Conservation (phyloP, 2,888 invertebrate genomes). For the Mimachlamys varia region DNA sequence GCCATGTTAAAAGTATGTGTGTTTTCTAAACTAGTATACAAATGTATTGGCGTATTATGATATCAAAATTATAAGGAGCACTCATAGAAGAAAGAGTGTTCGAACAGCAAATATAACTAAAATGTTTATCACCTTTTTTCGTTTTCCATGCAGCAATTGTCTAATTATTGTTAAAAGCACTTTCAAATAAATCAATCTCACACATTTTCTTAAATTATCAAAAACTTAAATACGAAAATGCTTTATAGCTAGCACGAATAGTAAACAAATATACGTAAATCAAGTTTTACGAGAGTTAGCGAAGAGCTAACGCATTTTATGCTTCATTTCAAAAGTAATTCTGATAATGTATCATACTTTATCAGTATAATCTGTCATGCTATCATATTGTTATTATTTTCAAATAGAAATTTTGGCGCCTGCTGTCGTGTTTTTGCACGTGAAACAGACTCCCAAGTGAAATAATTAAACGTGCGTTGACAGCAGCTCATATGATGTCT, state of each 20-base stretch:
- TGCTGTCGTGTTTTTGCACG: background rate
- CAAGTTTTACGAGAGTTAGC: background rate
- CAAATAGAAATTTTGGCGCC: constrained; percentile 19
- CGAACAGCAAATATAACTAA: too few relatives aligned
- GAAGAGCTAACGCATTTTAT: background rate
- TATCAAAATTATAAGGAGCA: too few relatives aligned
- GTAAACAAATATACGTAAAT: background rate
- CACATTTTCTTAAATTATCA: background rate
- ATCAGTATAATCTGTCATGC: background rate
- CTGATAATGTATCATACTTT: background rate
- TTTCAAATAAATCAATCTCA: too few relatives aligned
- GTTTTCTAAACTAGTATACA: too few relatives aligned
- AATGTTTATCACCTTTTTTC: too few relatives aligned
- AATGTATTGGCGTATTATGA: too few relatives aligned
- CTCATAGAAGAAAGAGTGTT: too few relatives aligned
- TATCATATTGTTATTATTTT: constrained; percentile 21
- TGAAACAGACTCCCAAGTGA: background rate
- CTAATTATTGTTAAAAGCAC: too few relatives aligned
- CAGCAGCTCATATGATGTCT: background rate
- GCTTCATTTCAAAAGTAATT: background rate
- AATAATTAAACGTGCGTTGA: background rate
- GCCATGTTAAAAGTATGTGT: too few relatives aligned
- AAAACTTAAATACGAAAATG: background rate
- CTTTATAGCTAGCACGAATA: background rate
- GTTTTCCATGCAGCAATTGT: too few relatives aligned